Percentiles rank a stretch among this genome's conserved stretches.
Conservation (phyloP, 2,113 vertebrate genomes). For the Oryctolagus cuniculus region mOryCun1.1 NC_091435.1:174083501-174084000, state of each 20-base stretch:
- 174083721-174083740: background rate
- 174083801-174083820: background rate
- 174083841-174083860: too few relatives aligned
- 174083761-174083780: background rate
- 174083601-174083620: background rate
- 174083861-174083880: too few relatives aligned
- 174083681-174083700: background rate
- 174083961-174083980: too few relatives aligned
- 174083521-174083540: background rate
- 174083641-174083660: background rate
- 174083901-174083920: too few relatives aligned
- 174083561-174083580: background rate
- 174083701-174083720: slow-evolving; percentile 2
- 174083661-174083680: background rate
- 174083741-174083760: background rate
- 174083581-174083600: background rate
- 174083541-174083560: background rate
- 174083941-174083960: too few relatives aligned
- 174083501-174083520: background rate
- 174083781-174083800: background rate
- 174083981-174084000: too few relatives aligned
- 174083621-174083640: background rate
- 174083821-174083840: too few relatives aligned
- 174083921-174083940: too few relatives aligned
- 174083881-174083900: too few relatives aligned